These are phyloP conservation scores for Amazona vittata DNA, from an alignment of 2,113 vertebrate genomes.

Conservation along the genomic window DNA sequence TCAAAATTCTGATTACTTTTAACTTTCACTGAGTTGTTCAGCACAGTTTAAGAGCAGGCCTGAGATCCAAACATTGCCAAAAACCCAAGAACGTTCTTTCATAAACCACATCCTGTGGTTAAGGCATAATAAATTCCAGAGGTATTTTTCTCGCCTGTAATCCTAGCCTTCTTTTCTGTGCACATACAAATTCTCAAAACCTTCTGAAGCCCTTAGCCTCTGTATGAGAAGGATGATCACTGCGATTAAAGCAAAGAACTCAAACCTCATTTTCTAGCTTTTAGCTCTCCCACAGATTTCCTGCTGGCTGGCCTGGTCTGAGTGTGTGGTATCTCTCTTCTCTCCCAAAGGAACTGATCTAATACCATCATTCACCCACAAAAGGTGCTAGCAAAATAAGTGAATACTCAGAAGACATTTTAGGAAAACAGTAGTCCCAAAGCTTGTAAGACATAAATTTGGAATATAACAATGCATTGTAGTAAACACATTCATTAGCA, in stretches of 20 bases:
- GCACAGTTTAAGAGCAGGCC: not conserved
- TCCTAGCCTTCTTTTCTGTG: not conserved
- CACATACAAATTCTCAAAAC: not conserved
- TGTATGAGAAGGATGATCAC: not conserved
- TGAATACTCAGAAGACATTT: not conserved
- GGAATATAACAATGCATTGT: not conserved
- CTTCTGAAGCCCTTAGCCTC: not conserved
- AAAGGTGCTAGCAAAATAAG: not conserved
- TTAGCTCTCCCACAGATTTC: not conserved
- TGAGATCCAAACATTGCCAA: not conserved
- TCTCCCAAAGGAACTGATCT: not conserved
- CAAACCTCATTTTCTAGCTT: not conserved
- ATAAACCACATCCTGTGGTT: conserved; percentile 34
- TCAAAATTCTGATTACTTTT: not conserved
- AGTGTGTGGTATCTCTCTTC: not conserved
- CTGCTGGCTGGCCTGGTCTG: not conserved
- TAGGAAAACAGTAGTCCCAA: not conserved
- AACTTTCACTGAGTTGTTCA: not conserved
- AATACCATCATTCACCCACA: not conserved
- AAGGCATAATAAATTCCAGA: conserved; percentile 37
- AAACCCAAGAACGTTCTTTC: not conserved
- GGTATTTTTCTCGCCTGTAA: not conserved
- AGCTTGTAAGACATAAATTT: not conserved
- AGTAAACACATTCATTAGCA: not conserved
- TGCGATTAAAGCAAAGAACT: not conserved